Conservation (phyloP, 2,113 vertebrate species). For the Limnothrissa miodon region DNA sequence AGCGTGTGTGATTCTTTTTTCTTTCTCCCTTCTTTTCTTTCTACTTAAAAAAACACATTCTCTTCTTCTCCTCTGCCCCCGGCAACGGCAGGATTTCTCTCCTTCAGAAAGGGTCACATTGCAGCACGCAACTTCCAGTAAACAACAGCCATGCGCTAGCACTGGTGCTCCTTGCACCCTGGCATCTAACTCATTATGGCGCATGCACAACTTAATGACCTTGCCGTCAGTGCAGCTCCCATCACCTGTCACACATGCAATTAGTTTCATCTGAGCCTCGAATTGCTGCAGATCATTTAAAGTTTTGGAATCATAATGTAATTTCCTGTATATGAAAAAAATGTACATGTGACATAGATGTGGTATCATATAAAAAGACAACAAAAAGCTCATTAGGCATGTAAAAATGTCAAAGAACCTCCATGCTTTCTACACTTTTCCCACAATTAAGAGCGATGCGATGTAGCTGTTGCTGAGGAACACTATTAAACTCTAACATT, state of each 20-base stretch:
- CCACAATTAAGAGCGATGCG: slow-evolving; percentile 38
- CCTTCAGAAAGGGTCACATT: slow-evolving; percentile 65
- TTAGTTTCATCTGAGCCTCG: slow-evolving; percentile 62
- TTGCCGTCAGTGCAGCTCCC: slow-evolving; percentile 63
- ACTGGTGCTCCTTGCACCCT: slow-evolving; percentile 21
- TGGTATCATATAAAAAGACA: slow-evolving; percentile 55
- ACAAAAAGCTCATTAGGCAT: slow-evolving; percentile 68
- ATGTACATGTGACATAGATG: slow-evolving; percentile 56
- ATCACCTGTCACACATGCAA: slow-evolving; percentile 73
- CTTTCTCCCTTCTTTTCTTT: neutral
- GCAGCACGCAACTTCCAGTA: slow-evolving; percentile 72
- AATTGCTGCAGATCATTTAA: slow-evolving; percentile 44
- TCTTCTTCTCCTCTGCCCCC: slow-evolving; percentile 33
- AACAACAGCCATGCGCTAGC: slow-evolving; percentile 76
- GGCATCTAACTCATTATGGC: slow-evolving; percentile 69
- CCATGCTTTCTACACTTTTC: slow-evolving; percentile 38
- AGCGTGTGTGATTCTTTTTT: slow-evolving; percentile 25
- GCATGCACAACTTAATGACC: slow-evolving; percentile 74
- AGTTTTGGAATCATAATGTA: slow-evolving; percentile 44
- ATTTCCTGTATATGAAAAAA: slow-evolving; percentile 42
- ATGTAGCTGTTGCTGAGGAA: neutral
- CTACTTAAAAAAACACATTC: slow-evolving; percentile 22
- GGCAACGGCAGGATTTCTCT: slow-evolving; percentile 54
- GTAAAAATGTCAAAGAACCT: slow-evolving; percentile 41
- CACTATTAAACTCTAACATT: slow-evolving; percentile 6